phyloP scores from a whole-genome alignment of 2,797 vertebrate genomes.

The Pseudocheirus occidentalis region DNA sequence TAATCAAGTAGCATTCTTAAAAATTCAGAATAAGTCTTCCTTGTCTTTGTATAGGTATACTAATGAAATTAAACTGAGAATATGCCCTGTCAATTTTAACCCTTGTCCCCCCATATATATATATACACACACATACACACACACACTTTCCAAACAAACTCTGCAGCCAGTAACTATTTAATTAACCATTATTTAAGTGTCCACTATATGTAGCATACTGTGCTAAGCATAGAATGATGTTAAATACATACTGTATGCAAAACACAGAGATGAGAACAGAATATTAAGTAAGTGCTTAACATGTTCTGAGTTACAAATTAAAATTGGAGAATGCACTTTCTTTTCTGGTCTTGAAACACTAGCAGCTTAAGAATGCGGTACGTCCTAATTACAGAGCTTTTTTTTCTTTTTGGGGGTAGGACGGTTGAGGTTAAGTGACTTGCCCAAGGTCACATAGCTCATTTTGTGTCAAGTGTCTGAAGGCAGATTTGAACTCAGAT shows the following conservation, averaged over 20 bases:
- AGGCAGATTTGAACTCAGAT: too few species aligned
- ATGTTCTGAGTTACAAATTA: not conserved
- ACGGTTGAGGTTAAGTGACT: too few species aligned
- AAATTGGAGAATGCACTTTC: not conserved
- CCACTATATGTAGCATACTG: not conserved
- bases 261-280: not conserved
- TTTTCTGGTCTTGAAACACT: not conserved
- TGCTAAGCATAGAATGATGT: not conserved
- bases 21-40: too few species aligned
- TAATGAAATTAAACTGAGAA: not conserved
- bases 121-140: too few species aligned
- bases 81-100: not conserved
- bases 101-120: not conserved
- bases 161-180: not conserved
- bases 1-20: too few species aligned
- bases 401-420: not conserved
- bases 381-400: not conserved
- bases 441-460: too few species aligned
- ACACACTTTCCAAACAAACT: not conserved
- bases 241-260: not conserved
- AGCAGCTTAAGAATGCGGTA: not conserved
- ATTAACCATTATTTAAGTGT: not conserved
- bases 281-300: not conserved
- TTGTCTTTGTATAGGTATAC: not conserved
- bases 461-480: too few species aligned